Evolutionary conservation across 1,140 invertebrate species (phyloP).

Genomic region (Harlomillsia oculata): DNA sequence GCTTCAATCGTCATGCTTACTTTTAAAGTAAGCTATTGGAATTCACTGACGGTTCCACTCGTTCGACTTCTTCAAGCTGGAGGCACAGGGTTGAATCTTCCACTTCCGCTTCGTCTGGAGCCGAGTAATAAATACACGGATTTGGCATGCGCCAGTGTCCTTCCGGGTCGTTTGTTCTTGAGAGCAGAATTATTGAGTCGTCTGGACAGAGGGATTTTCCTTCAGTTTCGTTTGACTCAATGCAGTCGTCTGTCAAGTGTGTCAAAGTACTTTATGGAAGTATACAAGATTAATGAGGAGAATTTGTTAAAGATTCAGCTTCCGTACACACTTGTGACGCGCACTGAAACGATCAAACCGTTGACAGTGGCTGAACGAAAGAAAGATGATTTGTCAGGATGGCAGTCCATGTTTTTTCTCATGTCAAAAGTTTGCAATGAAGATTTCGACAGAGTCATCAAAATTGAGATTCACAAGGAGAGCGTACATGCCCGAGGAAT

Average conservation of each 20-base stretch:
- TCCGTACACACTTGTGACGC: conserved; percentile 12
- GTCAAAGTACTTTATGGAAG: conserved; percentile 12
- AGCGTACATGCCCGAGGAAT: too few species aligned
- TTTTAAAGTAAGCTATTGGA: conserved; percentile 9
- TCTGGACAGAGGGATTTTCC: conserved; percentile 10
- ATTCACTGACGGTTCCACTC: not conserved
- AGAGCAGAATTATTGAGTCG: conserved; percentile 17
- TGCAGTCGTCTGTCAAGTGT: not conserved
- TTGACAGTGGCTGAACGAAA: not conserved
- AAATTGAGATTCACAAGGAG: conserved; percentile 17
- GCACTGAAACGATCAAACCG: not conserved
- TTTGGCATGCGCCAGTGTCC: not conserved
- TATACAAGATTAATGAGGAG: conserved; percentile 17
- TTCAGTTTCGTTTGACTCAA: conserved; percentile 8
- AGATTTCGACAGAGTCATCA: conserved; percentile 17
- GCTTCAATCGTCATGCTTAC: not conserved
- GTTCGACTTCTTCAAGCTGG: not conserved
- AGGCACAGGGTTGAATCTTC: not conserved
- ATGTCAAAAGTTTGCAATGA: conserved; percentile 16
- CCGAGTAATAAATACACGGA: conserved; percentile 10
- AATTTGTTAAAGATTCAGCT: conserved; percentile 12
- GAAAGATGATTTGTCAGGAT: not conserved
- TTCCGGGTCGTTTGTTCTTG: conserved; percentile 7
- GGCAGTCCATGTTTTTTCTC: not conserved
- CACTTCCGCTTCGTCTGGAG: not conserved